These are phyloP conservation scores for Zootoca vivipara DNA, from an alignment of 2,113 vertebrate genomes.

Conservation along the genomic window DNA sequence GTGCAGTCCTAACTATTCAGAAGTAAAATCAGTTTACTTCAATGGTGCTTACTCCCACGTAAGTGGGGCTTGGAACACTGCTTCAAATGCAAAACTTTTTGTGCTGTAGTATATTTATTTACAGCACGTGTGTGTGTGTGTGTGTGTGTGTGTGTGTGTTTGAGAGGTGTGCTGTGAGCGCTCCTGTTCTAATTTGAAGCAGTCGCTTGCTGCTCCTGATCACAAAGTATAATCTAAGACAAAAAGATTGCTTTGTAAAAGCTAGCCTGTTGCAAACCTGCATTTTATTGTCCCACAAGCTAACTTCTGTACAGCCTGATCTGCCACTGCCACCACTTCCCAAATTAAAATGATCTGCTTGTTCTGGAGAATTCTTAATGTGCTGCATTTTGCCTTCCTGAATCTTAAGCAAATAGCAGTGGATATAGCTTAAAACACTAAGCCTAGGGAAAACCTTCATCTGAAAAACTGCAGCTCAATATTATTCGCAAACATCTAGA, in stretches of 20 bases:
- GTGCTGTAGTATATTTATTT: not conserved
- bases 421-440: not conserved
- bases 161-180: not conserved
- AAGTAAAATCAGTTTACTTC: no score
- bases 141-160: not conserved
- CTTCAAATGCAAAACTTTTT: slow-evolving; percentile 19
- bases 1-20: no score
- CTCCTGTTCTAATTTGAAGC: not conserved
- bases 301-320: not conserved
- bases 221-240: not conserved
- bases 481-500: not conserved
- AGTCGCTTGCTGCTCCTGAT: not conserved
- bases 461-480: not conserved
- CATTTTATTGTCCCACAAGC: not conserved
- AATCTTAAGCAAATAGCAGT: not conserved
- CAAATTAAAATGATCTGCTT: not conserved
- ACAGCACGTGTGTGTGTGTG: not conserved
- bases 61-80: not conserved
- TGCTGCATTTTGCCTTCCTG: not conserved
- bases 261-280: not conserved
- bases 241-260: not conserved
- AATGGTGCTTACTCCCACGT: no score
- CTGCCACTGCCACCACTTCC: not conserved
- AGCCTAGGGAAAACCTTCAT: no score
- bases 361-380: accelerated